Base-by-base conservation (phyloP, 1,140 invertebrate species). In the Papilio polytes region DNA sequence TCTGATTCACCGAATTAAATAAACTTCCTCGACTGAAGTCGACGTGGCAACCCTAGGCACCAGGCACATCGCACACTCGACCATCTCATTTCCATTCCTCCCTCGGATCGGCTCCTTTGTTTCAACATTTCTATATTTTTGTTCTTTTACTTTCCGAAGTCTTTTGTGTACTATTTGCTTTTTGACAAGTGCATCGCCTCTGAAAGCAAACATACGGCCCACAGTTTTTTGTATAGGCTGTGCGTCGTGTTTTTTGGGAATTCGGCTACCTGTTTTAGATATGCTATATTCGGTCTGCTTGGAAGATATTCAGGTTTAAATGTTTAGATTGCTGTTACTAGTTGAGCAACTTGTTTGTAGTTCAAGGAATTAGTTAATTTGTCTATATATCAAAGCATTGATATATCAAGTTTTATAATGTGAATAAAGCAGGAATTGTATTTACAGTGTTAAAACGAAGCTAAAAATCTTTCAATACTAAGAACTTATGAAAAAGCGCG, bases 101-200 rank as follows among this genome's bases (percentile, higher is more conserved):
- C 81, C 87, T 84, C 86, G 88, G 78, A 84, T 84, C 73, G 82
- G 82, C 72, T 59, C 85, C 90, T 92, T 94, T 92, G 88, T 91
- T 91, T 89, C 90, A 90, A 85, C 88, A 88, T 85, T 86, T 89
- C 13, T 78, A 41, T 41, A 15, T 78, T 36, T 59, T 59, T 46
- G 20, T 78, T 59, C n/a, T 87, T 89, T 85, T 89, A 87, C 85
- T 88, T 87, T 89, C 84, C 84, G 84, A 87, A 74, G 84, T 89
- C 90, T 89, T 92, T 90, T 92, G 85, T 86, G 74, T 86, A 89
- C 87, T 93, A 87, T 93, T 93, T 93, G 90, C 88, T 90, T 89
- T 90, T 90, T 88, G 91, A 90, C 90, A 93, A 94, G 91, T 94
- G 91, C 88, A 83, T 80, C 84, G 87, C 87, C 87, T 85, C 84